phyloP scores from a whole-genome alignment of 2,797 vertebrate genomes.

The Manis javanica region DNA sequence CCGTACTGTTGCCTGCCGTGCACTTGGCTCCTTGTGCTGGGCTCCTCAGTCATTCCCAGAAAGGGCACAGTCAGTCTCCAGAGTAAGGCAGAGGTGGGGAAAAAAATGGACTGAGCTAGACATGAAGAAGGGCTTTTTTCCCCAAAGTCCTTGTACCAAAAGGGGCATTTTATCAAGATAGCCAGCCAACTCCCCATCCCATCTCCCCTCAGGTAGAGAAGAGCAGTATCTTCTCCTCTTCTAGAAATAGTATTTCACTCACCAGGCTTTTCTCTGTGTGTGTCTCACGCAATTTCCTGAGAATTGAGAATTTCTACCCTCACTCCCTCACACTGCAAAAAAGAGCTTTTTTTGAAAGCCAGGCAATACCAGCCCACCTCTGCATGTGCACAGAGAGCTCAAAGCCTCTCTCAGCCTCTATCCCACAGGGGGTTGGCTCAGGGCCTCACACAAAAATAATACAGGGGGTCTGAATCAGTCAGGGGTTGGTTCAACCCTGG shows the following conservation, averaged over 20 bases:
- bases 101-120: background rate
- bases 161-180: background rate
- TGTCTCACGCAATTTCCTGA: slow-evolving; percentile 46
- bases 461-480: background rate
- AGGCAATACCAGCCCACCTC: background rate
- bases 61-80: background rate
- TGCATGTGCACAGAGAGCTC: background rate
- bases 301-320: slow-evolving; percentile 60
- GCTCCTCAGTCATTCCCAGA: background rate
- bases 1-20: background rate
- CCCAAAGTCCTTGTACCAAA: background rate
- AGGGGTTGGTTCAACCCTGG: background rate
- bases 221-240: background rate
- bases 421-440: background rate
- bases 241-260: background rate
- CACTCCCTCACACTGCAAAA: slow-evolving; percentile 22
- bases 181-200: background rate
- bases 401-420: background rate
- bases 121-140: slow-evolving; percentile 11
- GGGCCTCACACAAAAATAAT: background rate
- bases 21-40: background rate
- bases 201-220: background rate
- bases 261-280: background rate
- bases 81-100: background rate
- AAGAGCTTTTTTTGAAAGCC: slow-evolving; percentile 37